These are phyloP conservation scores for Leguminivora glycinivorella DNA, from an alignment of 1,140 invertebrate species.

Conservation along the genomic window DNA sequence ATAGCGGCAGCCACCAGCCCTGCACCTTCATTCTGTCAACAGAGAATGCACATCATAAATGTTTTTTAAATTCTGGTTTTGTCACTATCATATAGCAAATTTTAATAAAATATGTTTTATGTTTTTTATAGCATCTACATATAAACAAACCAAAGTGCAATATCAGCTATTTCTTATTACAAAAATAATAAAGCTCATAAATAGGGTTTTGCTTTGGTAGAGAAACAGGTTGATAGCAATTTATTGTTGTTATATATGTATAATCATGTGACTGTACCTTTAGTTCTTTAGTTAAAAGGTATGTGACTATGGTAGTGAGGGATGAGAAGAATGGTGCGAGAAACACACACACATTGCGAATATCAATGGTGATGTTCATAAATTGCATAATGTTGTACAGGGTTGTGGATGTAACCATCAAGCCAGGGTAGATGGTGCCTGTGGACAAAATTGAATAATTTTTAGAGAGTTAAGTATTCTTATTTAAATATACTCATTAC, in stretches of 20 bases:
- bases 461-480: no score
- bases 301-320: constrained; percentile 97
- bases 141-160: not conserved
- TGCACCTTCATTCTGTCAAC: constrained; percentile 89
- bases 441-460: constrained; percentile 25
- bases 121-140: not conserved
- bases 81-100: no score
- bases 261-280: constrained; percentile 80
- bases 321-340: constrained; percentile 98
- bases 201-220: not conserved
- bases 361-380: constrained; percentile 96
- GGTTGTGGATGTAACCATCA: constrained; percentile 98
- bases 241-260: constrained; percentile 9
- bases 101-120: no score
- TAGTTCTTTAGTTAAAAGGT: constrained; percentile 96
- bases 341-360: constrained; percentile 98
- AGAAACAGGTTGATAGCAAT: not conserved
- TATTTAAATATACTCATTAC: no score
- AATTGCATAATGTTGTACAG: constrained; percentile 94
- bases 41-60: not conserved
- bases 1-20: constrained; percentile 96
- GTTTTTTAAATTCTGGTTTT: no score
- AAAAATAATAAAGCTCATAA: not conserved
- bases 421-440: constrained; percentile 97
- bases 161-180: not conserved